A percentile compares a stretch with the other conserved stretches of the same genome.
Evolutionary conservation across 2,888 invertebrate genomes (phyloP).

Genomic region (Aspidiotus rigidus): DNA sequence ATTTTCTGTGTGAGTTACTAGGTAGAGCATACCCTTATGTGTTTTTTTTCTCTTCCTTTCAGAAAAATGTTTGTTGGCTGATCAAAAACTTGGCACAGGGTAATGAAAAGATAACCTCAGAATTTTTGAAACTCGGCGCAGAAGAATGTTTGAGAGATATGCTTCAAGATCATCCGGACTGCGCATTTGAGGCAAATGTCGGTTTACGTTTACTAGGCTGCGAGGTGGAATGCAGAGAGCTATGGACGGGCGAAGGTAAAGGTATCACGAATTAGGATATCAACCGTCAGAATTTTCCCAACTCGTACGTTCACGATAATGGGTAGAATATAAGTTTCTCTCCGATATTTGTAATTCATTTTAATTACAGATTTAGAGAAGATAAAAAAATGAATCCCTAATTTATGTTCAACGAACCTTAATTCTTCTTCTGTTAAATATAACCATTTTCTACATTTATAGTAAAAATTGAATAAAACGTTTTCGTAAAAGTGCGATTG

Average conservation of each 20-base stretch:
- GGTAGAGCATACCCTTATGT: too few species aligned
- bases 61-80: slow-evolving; percentile 34
- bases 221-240: slow-evolving; percentile 33
- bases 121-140: slow-evolving; percentile 28
- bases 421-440: not conserved
- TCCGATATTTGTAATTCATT: not conserved
- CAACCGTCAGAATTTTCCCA: not conserved
- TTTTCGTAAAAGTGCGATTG: too few species aligned
- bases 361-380: not conserved
- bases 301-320: not conserved
- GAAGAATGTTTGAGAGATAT: slow-evolving; percentile 33
- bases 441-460: not conserved
- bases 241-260: slow-evolving; percentile 35
- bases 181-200: slow-evolving; percentile 34
- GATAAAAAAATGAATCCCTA: not conserved
- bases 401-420: not conserved
- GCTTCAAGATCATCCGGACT: slow-evolving; percentile 28
- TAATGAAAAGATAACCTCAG: slow-evolving; percentile 32
- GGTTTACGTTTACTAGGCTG: slow-evolving; percentile 34
- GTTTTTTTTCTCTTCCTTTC: not conserved
- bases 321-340: not conserved
- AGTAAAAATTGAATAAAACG: slow-evolving; percentile 2
- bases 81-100: slow-evolving; percentile 34
- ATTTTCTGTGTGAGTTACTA: not conserved
- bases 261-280: slow-evolving; percentile 10